Base-by-base conservation (phyloP, 2,797 vertebrate genomes). In the Echiichthys vipera region DNA sequence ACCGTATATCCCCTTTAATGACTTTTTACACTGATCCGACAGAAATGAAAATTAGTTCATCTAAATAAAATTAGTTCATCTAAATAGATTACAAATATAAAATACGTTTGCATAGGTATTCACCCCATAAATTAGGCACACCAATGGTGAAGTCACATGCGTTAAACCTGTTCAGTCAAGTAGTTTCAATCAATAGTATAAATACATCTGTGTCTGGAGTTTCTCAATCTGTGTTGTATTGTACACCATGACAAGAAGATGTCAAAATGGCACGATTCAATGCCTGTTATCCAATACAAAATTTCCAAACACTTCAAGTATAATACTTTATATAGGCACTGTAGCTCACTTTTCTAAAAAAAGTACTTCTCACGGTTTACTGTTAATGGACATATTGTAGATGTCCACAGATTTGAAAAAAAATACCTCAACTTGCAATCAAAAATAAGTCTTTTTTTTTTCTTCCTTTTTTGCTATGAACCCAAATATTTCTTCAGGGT, bases 401-500 rank as follows among this genome's bases (percentile, higher is more conserved):
- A 58, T 54, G 2, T 15, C 68, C 42, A 51, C 43, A 43, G 25
- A 32, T 49, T 50, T 58, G 1, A 7, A 27, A 51, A 46, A 51
- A 58, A n/a, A 14, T 25, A 56, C n/a, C 14, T 11, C 49, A 20
- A 53, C 0, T 65, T 55, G 4, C 17, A 54, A 37, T 42, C 32
- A 45, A 36, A 7, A 42, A 40, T 34, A 29, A 63, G 5, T 30
- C 50, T 64, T 24, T 37, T 57, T 57, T 42, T 56, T 36, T 13
- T 13, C n/a, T n/a, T n/a, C n/a, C n/a, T n/a, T n/a, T n/a, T n/a
- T n/a, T n/a, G n/a, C 24, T 56, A 37, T 24, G 25, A 72, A 79
- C 49, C 11, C 2, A 46, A 45, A 74, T 54, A 49, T 71, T 65
- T 45, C 51, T 22, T 0, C 43, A 22, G 53, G 69, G 66, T 4